Percentiles rank a stretch among this genome's conserved stretches.
Conservation (phyloP, 2,888 invertebrate species). For the Caenorhabditis angaria region DNA sequence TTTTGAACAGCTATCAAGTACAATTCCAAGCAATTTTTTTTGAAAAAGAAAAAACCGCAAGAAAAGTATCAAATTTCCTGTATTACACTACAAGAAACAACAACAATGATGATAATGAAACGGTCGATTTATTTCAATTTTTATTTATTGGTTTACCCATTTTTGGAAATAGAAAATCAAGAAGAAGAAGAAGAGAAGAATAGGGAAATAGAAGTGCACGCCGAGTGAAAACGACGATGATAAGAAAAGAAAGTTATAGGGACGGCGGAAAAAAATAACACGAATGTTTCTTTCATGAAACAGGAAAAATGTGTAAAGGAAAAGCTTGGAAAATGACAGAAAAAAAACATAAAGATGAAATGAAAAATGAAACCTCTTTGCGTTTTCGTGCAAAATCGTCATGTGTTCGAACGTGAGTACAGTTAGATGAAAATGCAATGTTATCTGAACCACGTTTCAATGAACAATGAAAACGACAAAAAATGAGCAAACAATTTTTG, state of each 20-base stretch:
- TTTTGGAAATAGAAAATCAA: neutral
- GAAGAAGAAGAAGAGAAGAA: neutral
- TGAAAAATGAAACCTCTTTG: conserved; percentile 2
- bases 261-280: neutral
- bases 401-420: conserved; percentile 3
- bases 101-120: neutral
- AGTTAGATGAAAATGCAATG: too few species aligned
- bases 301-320: neutral
- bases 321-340: neutral
- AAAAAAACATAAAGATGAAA: conserved; percentile 2
- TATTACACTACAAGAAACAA: neutral
- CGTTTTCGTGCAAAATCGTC: neutral
- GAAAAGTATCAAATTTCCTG: conserved; percentile 1
- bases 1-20: neutral
- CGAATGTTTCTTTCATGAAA: conserved; percentile 2
- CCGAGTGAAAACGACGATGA: neutral
- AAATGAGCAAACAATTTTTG: neutral
- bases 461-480: neutral
- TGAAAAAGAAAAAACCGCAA: too few species aligned
- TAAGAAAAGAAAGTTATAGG: neutral
- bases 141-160: neutral
- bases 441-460: neutral
- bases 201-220: neutral
- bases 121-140: neutral
- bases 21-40: neutral